Evolutionary conservation across 2,797 vertebrate genomes (phyloP).

Genomic region (Tapirus indicus): DNA sequence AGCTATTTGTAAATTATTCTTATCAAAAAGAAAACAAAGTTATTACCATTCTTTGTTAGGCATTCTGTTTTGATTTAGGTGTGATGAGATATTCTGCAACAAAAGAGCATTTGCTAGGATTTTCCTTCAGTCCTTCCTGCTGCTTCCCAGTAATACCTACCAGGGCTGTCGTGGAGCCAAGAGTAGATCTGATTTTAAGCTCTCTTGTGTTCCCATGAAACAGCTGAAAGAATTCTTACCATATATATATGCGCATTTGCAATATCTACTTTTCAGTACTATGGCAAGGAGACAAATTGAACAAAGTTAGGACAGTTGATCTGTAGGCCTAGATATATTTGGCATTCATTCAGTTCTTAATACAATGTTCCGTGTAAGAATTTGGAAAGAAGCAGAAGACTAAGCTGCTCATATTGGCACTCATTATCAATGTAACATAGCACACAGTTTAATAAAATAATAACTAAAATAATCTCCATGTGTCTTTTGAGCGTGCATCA

Average conservation of each 20-base stretch:
- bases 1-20: not conserved
- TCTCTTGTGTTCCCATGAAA: not conserved
- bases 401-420: slow-evolving; percentile 73
- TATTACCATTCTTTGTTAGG: not conserved
- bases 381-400: slow-evolving; percentile 79
- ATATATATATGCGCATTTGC: not conserved
- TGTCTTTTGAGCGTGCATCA: slow-evolving; percentile 78
- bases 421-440: slow-evolving; percentile 77
- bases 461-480: slow-evolving; percentile 67
- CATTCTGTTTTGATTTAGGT: not conserved
- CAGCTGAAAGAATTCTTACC: not conserved
- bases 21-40: not conserved
- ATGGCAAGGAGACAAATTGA: not conserved
- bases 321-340: not conserved
- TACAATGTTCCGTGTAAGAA: slow-evolving; percentile 33
- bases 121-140: not conserved
- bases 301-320: not conserved
- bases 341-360: not conserved
- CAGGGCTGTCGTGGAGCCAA: not conserved
- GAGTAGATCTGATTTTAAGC: slow-evolving; percentile 5
- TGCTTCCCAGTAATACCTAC: not conserved
- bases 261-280: not conserved
- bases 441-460: slow-evolving; percentile 77
- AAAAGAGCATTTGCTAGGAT: not conserved
- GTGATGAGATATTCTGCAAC: not conserved